Conservation (phyloP, 1,140 invertebrate species). For the Contarinia nasturtii region DNA sequence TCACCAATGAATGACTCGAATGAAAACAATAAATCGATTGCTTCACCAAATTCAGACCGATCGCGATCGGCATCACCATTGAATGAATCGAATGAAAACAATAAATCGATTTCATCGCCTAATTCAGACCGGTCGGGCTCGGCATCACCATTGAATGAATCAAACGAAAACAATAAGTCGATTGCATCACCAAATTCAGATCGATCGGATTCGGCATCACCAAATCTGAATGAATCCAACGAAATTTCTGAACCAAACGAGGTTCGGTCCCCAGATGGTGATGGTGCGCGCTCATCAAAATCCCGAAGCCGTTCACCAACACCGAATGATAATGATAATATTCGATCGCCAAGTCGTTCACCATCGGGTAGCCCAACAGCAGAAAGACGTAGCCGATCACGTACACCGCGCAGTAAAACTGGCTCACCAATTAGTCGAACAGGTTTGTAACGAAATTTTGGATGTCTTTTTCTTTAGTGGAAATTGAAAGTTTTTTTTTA, state of each 20-base stretch:
- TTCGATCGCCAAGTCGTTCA: too few relatives aligned
- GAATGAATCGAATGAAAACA: not conserved
- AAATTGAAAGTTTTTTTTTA: too few relatives aligned
- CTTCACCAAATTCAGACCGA: not conserved
- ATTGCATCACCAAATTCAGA: not conserved
- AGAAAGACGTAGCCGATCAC: too few relatives aligned
- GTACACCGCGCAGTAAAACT: not conserved
- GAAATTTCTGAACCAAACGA: not conserved
- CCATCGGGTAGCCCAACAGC: too few relatives aligned
- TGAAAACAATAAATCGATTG: not conserved
- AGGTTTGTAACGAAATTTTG: too few relatives aligned
- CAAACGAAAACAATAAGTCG: not conserved
- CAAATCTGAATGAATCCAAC: not conserved
- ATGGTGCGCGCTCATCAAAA: conserved; percentile 5
- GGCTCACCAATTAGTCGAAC: conserved; percentile 1
- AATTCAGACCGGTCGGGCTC: not conserved
- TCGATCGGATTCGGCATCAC: conserved; percentile 1
- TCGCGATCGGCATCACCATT: not conserved
- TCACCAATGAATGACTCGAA: not conserved
- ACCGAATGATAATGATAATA: too few relatives aligned
- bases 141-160: not conserved
- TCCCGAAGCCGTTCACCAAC: conserved; percentile 15
- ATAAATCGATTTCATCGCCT: too few relatives aligned
- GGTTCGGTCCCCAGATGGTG: not conserved
- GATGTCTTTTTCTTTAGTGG: too few relatives aligned